Conservation (phyloP, 2,113 vertebrate genomes). For the Pholis gunnellus region DNA sequence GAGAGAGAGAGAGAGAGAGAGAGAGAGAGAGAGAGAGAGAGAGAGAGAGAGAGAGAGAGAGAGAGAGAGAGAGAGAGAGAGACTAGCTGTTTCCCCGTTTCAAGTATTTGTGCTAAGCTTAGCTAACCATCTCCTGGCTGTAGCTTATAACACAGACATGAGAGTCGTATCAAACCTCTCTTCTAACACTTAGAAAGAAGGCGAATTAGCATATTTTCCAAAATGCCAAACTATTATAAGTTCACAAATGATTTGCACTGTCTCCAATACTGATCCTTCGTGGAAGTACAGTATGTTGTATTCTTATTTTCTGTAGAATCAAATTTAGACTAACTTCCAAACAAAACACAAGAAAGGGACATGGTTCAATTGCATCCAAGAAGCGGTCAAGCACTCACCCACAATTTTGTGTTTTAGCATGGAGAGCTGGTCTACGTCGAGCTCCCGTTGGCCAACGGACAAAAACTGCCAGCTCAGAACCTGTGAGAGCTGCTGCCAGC, state of each 20-base stretch:
- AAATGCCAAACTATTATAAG: background rate
- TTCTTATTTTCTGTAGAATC: background rate
- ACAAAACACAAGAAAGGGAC: background rate
- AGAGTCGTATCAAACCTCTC: background rate
- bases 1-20: too few relatives aligned
- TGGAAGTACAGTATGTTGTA: background rate
- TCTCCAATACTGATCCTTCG: background rate
- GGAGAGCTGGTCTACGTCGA: constrained; percentile 89
- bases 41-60: too few relatives aligned
- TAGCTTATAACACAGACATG: background rate
- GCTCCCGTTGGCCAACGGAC: constrained; percentile 89
- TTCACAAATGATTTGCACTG: too few relatives aligned
- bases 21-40: too few relatives aligned
- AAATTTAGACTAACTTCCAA: background rate
- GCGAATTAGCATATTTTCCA: background rate
- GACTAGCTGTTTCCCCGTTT: background rate
- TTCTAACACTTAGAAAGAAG: too few relatives aligned
- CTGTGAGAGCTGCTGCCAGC: constrained; percentile 90
- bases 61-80: background rate
- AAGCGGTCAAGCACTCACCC: constrained; percentile 65
- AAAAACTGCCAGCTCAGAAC: constrained; percentile 96
- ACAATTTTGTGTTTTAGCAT: constrained; percentile 79
- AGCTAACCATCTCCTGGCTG: background rate
- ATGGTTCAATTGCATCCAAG: background rate
- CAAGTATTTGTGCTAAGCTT: background rate